Conservation (phyloP, 2,113 vertebrate genomes). For the Zosterops borbonicus region DNA sequence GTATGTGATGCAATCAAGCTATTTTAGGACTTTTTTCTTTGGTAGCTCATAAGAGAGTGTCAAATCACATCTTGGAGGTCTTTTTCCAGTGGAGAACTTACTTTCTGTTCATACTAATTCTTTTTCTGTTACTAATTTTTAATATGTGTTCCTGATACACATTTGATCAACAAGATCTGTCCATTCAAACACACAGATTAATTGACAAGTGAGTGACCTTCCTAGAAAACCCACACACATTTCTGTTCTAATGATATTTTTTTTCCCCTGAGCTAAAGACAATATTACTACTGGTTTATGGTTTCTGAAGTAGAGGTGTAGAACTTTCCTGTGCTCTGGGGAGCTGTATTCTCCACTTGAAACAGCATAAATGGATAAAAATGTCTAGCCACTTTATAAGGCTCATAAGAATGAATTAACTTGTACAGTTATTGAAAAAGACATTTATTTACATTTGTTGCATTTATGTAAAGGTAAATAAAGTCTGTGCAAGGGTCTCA, state of each 20-base stretch:
- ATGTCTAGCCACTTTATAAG: constrained; percentile 32
- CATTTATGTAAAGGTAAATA: not conserved
- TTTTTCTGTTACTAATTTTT: not conserved
- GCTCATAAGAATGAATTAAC: not conserved
- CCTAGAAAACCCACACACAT: not conserved
- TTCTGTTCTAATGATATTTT: not conserved
- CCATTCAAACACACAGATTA: not conserved
- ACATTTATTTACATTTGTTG: not conserved
- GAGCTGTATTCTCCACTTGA: not conserved
- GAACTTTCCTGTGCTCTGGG: not conserved
- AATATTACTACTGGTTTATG: not conserved
- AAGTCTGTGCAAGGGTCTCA: not conserved
- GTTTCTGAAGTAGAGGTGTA: not conserved
- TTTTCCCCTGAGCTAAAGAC: not conserved
- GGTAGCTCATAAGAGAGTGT: not conserved
- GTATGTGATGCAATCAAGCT: not conserved
- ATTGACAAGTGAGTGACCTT: not conserved
- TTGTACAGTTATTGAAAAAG: not conserved
- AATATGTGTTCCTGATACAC: not conserved
- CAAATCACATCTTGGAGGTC: not conserved
- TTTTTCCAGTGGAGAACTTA: not conserved
- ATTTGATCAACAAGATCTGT: not conserved
- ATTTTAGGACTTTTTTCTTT: not conserved
- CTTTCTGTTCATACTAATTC: not conserved
- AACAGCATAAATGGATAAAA: not conserved